Conservation (phyloP, 2,888 invertebrate genomes). For the Drepanosiphum platanoidis region DNA sequence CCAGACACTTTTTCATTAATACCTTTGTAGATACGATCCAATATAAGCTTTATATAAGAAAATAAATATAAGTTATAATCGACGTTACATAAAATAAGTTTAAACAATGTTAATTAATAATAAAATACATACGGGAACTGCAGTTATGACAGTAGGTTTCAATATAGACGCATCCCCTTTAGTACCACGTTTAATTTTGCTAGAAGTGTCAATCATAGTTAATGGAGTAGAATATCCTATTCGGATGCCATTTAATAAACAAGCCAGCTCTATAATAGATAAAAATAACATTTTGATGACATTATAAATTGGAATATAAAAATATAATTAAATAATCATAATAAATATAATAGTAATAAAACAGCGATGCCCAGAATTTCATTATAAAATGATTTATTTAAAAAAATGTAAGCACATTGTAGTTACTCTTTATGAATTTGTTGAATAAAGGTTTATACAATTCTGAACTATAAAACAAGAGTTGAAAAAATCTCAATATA, state of each 20-base stretch:
- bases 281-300: not conserved
- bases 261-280: slow-evolving; percentile 65
- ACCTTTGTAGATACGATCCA: slow-evolving; percentile 95
- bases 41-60: slow-evolving; percentile 77
- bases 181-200: slow-evolving; percentile 94
- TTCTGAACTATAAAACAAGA: no score
- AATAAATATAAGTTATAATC: not conserved
- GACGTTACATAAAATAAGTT: not conserved
- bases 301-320: not conserved
- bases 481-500: no score
- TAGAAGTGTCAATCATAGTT: slow-evolving; percentile 91
- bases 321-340: no score
- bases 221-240: slow-evolving; percentile 97
- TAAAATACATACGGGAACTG: slow-evolving; percentile 83
- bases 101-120: not conserved
- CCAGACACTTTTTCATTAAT: slow-evolving; percentile 93
- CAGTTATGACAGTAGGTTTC: slow-evolving; percentile 92
- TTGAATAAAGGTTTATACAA: no score
- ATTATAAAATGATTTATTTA: no score
- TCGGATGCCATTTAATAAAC: slow-evolving; percentile 76
- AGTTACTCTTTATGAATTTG: no score
- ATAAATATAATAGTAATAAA: no score
- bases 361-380: no score
- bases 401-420: no score
- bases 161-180: slow-evolving; percentile 93